Conservation (phyloP, 1,140 invertebrate species). For the Condylostylus longicornis region DNA sequence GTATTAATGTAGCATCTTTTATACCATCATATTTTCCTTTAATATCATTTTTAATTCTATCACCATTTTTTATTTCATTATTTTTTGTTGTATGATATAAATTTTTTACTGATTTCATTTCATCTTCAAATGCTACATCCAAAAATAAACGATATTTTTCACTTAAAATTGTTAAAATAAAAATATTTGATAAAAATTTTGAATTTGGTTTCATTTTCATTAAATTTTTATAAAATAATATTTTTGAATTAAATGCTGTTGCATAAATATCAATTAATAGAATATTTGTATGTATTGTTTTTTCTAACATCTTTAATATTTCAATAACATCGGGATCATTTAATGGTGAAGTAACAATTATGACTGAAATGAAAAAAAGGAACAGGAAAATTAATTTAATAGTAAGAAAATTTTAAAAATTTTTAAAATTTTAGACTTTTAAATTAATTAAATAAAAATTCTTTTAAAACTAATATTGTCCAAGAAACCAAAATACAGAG, state of each 20-base stretch:
- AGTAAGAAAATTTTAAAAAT: too few species aligned
- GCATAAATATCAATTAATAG: slow-evolving; percentile 29
- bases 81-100: too few species aligned
- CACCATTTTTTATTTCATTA: too few species aligned
- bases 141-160: slow-evolving; percentile 27
- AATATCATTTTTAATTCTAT: too few species aligned
- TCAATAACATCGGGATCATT: background rate
- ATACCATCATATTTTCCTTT: too few species aligned
- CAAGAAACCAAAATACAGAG: too few species aligned
- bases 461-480: too few species aligned
- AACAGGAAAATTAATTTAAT: too few species aligned
- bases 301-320: background rate
- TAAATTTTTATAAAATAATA: slow-evolving; percentile 28
- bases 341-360: slow-evolving; percentile 5
- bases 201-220: slow-evolving; percentile 13
- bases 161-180: slow-evolving; percentile 29
- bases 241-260: slow-evolving; percentile 24
- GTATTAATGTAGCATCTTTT: too few species aligned
- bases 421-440: too few species aligned
- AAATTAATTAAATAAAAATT: too few species aligned
- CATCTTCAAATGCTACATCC: slow-evolving; percentile 20
- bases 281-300: slow-evolving; percentile 17
- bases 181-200: slow-evolving; percentile 20
- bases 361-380: too few species aligned
- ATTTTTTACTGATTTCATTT: slow-evolving; percentile 19